Evolutionary conservation across 2,888 invertebrate species (phyloP), one percentile per base, ranked within the genome.

Genomic region (Euplagia quadripunctaria): DNA sequence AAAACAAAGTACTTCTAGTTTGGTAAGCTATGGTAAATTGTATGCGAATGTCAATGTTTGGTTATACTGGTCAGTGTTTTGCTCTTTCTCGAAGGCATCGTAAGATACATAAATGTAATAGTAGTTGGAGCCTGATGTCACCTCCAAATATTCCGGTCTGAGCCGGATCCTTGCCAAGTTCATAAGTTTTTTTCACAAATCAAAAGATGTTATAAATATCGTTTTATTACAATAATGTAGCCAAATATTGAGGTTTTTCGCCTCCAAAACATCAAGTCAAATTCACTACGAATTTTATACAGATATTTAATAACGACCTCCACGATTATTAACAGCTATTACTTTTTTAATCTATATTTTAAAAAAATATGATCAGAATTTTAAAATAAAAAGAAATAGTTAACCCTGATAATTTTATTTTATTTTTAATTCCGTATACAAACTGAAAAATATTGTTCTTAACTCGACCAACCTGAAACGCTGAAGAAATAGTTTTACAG

Each of bases 51-150:
- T 20, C 20, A 20, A n/a, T 11, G 43, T 11, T 20, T 12, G 20
- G 58, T 31, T 0, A n/a, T n/a, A 31, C 20, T 55, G 42, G 52
- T 31, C 51, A 9, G 61, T 41, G 51, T 70, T 65, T 68, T 72
- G 71, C 76, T 71, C 82, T 83, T 81, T 83, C 82, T 73, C 76
- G 73, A 69, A 74, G 63, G 64, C 49, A 71, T 75, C 52, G 16
- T 73, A 69, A 66, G 42, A 46, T 52, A 72, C 31, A 68, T 64
- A 49, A 67, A 70, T 68, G 76, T 68, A 77, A 72, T 65, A 72
- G 73, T 64, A 63, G 51, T 64, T 67, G 68, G 63, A 42, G 58
- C 74, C 80, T 83, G 84, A 84, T 82, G 84, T 83, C 83, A 85
- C 80, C 79, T 73, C 69, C 69, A 73, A 79, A 79, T 51, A 84